phyloP scores from a whole-genome alignment of 2,113 vertebrate genomes.

The Regulus satrapa region DNA sequence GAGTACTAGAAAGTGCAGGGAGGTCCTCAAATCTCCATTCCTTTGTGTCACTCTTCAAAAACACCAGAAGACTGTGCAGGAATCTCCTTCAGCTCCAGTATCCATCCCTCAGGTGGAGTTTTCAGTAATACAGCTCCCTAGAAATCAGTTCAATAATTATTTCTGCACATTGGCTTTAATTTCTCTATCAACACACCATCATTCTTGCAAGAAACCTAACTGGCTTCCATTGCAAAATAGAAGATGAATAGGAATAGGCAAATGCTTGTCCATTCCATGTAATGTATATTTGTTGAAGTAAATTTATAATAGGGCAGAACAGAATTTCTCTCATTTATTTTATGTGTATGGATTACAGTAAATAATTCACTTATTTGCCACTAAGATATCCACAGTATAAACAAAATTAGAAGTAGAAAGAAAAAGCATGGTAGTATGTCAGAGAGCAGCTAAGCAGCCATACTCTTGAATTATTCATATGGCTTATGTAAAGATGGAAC shows the following conservation, averaged over 20 bases:
- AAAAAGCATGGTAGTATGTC: conserved; percentile 28
- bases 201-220: conserved; percentile 2
- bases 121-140: background rate
- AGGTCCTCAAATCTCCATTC: background rate
- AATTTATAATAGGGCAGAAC: background rate
- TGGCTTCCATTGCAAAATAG: background rate
- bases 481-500: conserved; percentile 45
- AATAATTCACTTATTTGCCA: conserved; percentile 38
- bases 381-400: background rate
- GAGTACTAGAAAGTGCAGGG: background rate
- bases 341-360: background rate
- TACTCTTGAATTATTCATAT: conserved; percentile 66
- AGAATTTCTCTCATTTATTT: background rate
- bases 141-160: background rate
- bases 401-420: conserved; percentile 33
- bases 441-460: conserved; percentile 23
- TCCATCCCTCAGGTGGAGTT: background rate
- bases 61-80: background rate
- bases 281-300: background rate
- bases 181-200: background rate
- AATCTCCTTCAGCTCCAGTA: background rate
- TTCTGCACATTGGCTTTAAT: background rate
- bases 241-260: background rate
- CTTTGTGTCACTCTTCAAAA: background rate
- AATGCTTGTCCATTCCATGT: background rate